These are phyloP conservation scores for Drosophila helvetica DNA, from an alignment of 2,888 invertebrate species.

Conservation along the genomic window DNA sequence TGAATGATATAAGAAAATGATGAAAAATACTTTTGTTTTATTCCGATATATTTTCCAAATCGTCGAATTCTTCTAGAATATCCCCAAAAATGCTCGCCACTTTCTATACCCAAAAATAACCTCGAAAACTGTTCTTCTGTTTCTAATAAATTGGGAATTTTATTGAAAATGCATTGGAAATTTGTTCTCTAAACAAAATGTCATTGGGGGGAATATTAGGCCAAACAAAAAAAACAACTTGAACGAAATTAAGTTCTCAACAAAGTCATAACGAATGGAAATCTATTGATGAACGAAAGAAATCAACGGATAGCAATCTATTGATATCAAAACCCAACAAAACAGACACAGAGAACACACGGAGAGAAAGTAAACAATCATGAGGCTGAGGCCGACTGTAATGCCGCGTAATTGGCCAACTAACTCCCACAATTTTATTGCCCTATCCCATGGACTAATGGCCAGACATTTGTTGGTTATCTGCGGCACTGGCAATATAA, in stretches of 20 bases:
- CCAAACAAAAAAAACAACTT: no score
- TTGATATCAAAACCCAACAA: slow-evolving; percentile 17
- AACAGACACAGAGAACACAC: slow-evolving; percentile 9
- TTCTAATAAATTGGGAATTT: slow-evolving; percentile 12
- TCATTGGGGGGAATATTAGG: background rate
- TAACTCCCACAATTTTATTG: slow-evolving; percentile 58
- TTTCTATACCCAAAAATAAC: slow-evolving; percentile 3
- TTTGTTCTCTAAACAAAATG: slow-evolving; percentile 30
- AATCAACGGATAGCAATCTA: slow-evolving; percentile 18
- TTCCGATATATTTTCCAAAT: no score
- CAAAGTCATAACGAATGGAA: slow-evolving; percentile 25
- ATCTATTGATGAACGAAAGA: slow-evolving; percentile 12
- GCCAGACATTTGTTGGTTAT: slow-evolving; percentile 51
- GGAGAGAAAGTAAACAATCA: slow-evolving; percentile 25
- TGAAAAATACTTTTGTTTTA: no score
- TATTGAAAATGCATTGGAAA: slow-evolving; percentile 16
- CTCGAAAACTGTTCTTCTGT: background rate
- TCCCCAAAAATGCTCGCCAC: background rate
- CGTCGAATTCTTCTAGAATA: no score
- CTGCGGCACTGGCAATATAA: slow-evolving; percentile 51
- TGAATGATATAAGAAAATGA: no score
- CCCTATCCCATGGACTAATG: slow-evolving; percentile 8
- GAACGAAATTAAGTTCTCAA: slow-evolving; percentile 15
- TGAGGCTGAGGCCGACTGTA: slow-evolving; percentile 38
- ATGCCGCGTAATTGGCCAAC: slow-evolving; percentile 66